phyloP scores from a whole-genome alignment of 2,113 vertebrate genomes.

The Lophura nycthemera region DNA sequence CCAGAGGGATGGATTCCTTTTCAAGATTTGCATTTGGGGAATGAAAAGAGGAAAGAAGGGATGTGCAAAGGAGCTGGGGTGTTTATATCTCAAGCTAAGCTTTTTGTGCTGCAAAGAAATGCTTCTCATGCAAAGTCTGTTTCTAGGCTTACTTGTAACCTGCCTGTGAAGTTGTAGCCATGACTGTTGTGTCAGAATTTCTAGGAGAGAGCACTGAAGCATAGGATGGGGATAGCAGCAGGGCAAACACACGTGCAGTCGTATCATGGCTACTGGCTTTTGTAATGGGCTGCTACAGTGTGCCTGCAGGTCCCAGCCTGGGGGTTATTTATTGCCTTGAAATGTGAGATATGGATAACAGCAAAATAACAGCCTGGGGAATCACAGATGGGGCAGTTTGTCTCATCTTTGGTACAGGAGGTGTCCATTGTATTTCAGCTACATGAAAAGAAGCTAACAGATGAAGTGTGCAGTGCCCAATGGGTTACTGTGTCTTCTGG shows the following conservation, averaged over 20 bases:
- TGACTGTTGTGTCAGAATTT: neutral
- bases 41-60: neutral
- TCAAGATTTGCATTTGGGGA: neutral
- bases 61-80: neutral
- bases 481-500: neutral
- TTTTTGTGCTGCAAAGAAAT: neutral
- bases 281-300: neutral
- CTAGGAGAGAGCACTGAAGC: neutral
- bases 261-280: fast-evolving
- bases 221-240: neutral
- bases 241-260: neutral
- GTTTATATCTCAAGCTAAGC: neutral
- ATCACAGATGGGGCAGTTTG: neutral
- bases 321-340: neutral
- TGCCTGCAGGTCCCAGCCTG: neutral
- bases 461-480: neutral
- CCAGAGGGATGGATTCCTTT: neutral
- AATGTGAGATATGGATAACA: neutral
- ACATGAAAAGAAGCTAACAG: neutral
- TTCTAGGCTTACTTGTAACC: neutral
- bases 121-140: neutral
- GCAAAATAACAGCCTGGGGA: neutral
- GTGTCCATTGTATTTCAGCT: neutral
- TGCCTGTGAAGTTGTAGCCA: neutral
- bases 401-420: neutral